phyloP scores from a whole-genome alignment of 2,797 vertebrate species.

The Rhinogobio ventralis region DNA sequence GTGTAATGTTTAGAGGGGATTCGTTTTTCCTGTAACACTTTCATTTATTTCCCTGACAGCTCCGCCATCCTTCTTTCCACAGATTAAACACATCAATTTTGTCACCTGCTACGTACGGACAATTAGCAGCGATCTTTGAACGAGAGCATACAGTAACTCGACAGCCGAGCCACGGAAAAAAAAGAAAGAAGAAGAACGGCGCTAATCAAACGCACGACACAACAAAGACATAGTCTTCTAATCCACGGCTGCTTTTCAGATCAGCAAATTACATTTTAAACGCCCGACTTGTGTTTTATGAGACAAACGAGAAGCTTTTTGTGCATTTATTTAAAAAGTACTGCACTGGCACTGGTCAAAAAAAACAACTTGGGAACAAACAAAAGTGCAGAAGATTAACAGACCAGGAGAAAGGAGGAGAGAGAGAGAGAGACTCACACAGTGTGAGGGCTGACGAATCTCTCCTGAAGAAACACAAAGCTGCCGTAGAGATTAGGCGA shows the following conservation, averaged over 20 bases:
- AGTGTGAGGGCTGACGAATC: constrained; percentile 83
- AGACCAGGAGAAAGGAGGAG: constrained; percentile 74
- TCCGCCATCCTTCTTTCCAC: constrained; percentile 48
- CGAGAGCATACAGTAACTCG: constrained; percentile 58
- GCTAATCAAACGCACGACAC: constrained; percentile 65
- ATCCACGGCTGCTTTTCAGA: constrained; percentile 55
- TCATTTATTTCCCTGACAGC: constrained; percentile 61
- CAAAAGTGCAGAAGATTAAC: constrained; percentile 65
- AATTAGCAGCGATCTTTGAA: constrained; percentile 64
- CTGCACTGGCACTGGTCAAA: constrained; percentile 72
- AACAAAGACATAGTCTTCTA: constrained; percentile 60
- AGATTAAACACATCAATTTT: constrained; percentile 66
- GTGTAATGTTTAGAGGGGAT: constrained; percentile 62
- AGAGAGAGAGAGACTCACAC: constrained; percentile 71
- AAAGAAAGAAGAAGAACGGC: constrained; percentile 51
- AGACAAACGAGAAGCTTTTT: constrained; percentile 40
- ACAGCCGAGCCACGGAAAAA: constrained; percentile 47
- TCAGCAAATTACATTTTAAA: constrained; percentile 56
- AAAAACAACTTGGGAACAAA: constrained; percentile 83
- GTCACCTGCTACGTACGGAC: constrained; percentile 61
- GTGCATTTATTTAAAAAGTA: constrained; percentile 73
- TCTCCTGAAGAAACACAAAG: constrained; percentile 91
- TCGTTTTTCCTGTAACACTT: constrained; percentile 64
- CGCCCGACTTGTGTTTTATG: constrained; percentile 17
- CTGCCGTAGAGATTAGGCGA: constrained; percentile 91